Evolutionary conservation across 2,797 vertebrate species (phyloP), one percentile per base, ranked within the genome.

Genomic region (Mormyrops boulengeri): DNA sequence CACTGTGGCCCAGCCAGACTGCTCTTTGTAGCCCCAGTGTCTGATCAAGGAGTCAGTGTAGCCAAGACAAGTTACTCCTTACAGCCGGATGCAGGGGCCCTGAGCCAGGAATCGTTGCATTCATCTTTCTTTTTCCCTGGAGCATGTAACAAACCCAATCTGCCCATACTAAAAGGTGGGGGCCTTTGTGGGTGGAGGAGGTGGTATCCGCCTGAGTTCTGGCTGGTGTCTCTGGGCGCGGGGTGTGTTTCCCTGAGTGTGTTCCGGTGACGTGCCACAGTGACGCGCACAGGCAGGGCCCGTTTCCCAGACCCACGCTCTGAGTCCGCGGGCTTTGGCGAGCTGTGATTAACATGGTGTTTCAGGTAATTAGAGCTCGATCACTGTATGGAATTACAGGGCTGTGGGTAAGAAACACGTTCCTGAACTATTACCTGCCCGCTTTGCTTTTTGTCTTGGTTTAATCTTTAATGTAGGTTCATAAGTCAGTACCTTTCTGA

Each of bases 51-150:
- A 73, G 66, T 73, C 66, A 73, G 30, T 73, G 66, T 73, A 5
- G 30, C 30, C 41, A 57, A 87, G 92, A 82, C 9, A 89, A 17
- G 52, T 62, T 84, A 17, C 88, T 89, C 34, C n/a, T 90, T 91
- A 91, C n/a, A 85, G 88, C 19, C 85, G 9, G 88, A 6, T 62
- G 34, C 66, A 88, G 89, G 90, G 88, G 87, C 30, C 69, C 69
- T 90, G 85, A 52, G 89, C 90, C 91, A 77, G 88, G 47, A 91
- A 85, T 92, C 91, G 90, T 90, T 82, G 60, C 88, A 9, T 91
- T 90, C 85, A 60, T 93, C 50, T 93, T 92, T 92, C 90, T 91
- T 92, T 91, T 92, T 60, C 91, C 92, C 89, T 89, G 82, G 86
- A 90, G 89, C 80, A 6, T 60, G 86, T 52, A 73, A 90, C 90